Conservation (phyloP, 1,140 invertebrate species). For the Diuraphis noxia region DNA sequence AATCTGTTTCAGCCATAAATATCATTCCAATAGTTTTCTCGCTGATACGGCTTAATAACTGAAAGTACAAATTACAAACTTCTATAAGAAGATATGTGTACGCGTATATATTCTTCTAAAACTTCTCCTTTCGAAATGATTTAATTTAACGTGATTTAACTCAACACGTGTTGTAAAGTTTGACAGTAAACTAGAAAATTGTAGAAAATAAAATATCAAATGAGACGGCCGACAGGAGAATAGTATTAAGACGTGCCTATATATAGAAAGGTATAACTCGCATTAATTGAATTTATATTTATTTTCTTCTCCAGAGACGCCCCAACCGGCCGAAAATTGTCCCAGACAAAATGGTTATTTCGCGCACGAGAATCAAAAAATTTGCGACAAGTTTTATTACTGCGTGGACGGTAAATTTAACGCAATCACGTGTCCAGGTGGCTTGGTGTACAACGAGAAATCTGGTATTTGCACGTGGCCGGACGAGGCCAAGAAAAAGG, state of each 20-base stretch:
- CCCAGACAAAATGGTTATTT: slow-evolving; percentile 86
- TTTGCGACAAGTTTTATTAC: slow-evolving; percentile 89
- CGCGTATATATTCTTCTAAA: neutral
- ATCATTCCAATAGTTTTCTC: neutral
- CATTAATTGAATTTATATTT: neutral
- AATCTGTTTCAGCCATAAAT: neutral
- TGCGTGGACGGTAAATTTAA: slow-evolving; percentile 88
- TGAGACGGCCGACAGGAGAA: neutral
- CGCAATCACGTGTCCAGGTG: slow-evolving; percentile 84
- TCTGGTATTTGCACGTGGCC: slow-evolving; percentile 90
- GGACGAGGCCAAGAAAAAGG: slow-evolving; percentile 83
- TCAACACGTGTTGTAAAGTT: neutral
- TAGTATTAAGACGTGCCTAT: neutral
- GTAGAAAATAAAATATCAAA: neutral
- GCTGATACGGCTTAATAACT: neutral
- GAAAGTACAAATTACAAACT: neutral
- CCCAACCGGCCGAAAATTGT: slow-evolving; percentile 74
- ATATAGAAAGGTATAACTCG: neutral
- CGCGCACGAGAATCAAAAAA: slow-evolving; percentile 74
- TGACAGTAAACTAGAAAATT: neutral
- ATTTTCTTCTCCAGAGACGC: slow-evolving; percentile 68
- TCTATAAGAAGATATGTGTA: neutral
- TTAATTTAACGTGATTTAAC: neutral
- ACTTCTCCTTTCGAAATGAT: neutral
- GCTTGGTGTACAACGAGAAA: slow-evolving; percentile 84